A percentile compares a stretch with the other conserved stretches of the same genome.
phyloP scores from a whole-genome alignment of 1,140 invertebrate species.

The Pogonus chalceus region DNA sequence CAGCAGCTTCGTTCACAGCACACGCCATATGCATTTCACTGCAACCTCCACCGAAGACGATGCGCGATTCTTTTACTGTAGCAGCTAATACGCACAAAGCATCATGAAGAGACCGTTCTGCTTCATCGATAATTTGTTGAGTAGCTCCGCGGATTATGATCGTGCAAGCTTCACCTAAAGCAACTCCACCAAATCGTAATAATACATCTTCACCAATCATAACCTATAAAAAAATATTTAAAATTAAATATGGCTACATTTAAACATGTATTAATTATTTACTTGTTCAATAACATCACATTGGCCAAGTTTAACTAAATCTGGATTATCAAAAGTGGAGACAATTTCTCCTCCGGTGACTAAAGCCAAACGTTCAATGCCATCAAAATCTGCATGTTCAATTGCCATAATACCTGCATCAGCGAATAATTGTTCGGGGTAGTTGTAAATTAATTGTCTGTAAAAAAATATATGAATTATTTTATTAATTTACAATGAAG shows the following conservation, averaged over 20 bases:
- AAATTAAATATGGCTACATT: not conserved
- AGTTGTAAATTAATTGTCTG: constrained; percentile 98
- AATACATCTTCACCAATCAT: constrained; percentile 98
- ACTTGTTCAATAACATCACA: constrained; percentile 95
- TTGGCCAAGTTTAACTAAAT: constrained; percentile 81
- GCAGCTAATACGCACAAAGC: constrained; percentile 94
- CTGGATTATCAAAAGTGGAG: constrained; percentile 94
- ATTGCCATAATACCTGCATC: constrained; percentile 99
- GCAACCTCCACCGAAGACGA: constrained; percentile 85
- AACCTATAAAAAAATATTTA: constrained; percentile 41
- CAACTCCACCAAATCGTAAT: constrained; percentile 90
- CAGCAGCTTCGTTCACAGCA: constrained; percentile 74
- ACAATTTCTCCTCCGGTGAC: constrained; percentile 98
- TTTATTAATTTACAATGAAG: not conserved
- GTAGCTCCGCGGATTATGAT: constrained; percentile 97
- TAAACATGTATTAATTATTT: constrained; percentile 13
- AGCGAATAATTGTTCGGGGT: constrained; percentile 98
- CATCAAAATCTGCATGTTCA: constrained; percentile 99
- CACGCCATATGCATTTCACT: constrained; percentile 95
- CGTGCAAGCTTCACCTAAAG: constrained; percentile 92
- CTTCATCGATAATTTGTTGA: constrained; percentile 97
- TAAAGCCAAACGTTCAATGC: constrained; percentile 91
- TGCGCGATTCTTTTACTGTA: constrained; percentile 86
- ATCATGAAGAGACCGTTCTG: constrained; percentile 95
- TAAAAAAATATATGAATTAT: constrained; percentile 18